Evolutionary conservation across 2,113 vertebrate genomes (phyloP).

Genomic region (Noctilio leporinus): DNA sequence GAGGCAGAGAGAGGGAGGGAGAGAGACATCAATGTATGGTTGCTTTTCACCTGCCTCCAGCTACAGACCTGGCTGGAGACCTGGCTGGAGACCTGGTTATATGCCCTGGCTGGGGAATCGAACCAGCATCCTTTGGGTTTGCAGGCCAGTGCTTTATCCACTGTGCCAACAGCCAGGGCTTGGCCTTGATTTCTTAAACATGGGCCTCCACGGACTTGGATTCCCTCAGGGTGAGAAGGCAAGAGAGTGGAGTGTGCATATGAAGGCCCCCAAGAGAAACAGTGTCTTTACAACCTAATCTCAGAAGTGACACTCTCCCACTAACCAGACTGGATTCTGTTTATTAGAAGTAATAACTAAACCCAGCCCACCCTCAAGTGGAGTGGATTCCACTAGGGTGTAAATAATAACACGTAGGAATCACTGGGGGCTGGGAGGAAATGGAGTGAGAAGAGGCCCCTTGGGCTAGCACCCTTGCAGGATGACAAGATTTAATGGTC

Average conservation of each 20-base stretch:
- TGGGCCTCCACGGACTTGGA: background rate
- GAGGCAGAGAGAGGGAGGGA: too few relatives aligned
- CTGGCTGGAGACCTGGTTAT: too few relatives aligned
- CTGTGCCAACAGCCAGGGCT: too few relatives aligned
- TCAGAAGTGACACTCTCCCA: background rate
- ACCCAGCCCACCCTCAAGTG: background rate
- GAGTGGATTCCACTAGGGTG: background rate
- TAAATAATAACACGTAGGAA: background rate
- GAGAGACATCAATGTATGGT: too few relatives aligned
- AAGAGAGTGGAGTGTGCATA: background rate
- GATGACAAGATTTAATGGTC: background rate
- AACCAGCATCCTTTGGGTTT: too few relatives aligned
- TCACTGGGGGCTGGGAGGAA: background rate
- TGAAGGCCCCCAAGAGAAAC: background rate
- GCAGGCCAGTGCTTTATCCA: too few relatives aligned
- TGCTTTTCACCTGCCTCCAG: too few relatives aligned
- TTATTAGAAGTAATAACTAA: background rate
- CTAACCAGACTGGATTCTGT: background rate
- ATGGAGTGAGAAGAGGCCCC: background rate
- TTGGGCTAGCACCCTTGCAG: background rate
- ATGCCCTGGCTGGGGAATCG: too few relatives aligned
- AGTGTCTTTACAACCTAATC: background rate
- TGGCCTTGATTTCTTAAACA: background rate
- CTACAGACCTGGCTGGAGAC: too few relatives aligned
- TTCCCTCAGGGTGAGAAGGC: background rate